Percentiles rank a stretch among this genome's conserved stretches.
phyloP scores from a whole-genome alignment of 2,888 invertebrate species.

The Falcaria lacertinaria region DNA sequence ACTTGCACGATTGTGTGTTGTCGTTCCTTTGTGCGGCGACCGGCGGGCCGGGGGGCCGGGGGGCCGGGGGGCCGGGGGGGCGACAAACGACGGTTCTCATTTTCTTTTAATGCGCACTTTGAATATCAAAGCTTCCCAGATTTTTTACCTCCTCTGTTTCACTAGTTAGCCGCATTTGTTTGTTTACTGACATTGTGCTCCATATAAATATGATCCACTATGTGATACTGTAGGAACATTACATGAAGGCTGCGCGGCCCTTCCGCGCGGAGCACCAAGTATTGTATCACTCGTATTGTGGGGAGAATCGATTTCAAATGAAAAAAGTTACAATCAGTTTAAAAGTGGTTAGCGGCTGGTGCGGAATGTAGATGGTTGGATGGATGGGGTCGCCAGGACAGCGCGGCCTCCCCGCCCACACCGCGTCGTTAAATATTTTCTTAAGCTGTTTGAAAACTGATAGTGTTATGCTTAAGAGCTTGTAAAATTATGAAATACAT shows the following conservation, averaged over 20 bases:
- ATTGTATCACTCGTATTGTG: neutral
- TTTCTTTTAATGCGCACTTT: neutral
- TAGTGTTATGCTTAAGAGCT: too few relatives aligned
- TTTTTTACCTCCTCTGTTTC: neutral
- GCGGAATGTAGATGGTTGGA: neutral
- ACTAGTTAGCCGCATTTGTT: neutral
- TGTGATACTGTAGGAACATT: too few relatives aligned
- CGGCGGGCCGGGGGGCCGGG: too few relatives aligned
- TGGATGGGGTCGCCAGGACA: neutral
- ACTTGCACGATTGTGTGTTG: neutral
- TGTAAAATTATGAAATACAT: too few relatives aligned
- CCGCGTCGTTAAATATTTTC: neutral
- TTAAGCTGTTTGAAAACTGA: too few relatives aligned
- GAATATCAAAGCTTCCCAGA: neutral
- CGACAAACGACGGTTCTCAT: too few relatives aligned
- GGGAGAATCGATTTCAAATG: neutral
- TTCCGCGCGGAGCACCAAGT: too few relatives aligned
- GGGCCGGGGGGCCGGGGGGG: too few relatives aligned
- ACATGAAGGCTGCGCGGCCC: too few relatives aligned
- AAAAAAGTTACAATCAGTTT: slow-evolving; percentile 2
- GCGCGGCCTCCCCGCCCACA: neutral
- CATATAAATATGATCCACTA: too few relatives aligned
- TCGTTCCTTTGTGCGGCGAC: neutral
- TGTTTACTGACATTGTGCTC: neutral
- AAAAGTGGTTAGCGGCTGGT: neutral